These are phyloP conservation scores for Pyrgus malvae DNA, from an alignment of 2,888 invertebrate genomes.

Conservation along the genomic window DNA sequence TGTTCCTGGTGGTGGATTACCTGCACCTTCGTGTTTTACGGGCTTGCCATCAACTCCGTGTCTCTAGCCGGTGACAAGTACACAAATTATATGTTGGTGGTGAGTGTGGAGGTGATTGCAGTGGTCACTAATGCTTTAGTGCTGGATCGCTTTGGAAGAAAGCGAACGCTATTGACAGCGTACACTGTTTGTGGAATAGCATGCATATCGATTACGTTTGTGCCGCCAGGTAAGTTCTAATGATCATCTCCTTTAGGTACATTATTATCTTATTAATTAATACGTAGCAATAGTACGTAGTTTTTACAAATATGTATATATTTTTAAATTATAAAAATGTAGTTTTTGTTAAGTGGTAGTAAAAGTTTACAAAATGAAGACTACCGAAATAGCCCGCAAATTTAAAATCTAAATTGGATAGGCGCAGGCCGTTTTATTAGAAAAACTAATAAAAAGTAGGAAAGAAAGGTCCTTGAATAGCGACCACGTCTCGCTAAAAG, in stretches of 20 bases:
- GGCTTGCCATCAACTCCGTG: constrained; percentile 89
- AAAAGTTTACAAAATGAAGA: no score
- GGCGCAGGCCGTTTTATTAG: no score
- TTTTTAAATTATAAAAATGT: no score
- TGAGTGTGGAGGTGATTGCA: constrained; percentile 87
- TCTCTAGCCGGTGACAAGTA: constrained; percentile 89
- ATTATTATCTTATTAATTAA: background rate
- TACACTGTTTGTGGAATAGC: constrained; percentile 81
- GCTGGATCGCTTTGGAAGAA: constrained; percentile 84
- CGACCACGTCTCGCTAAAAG: no score
- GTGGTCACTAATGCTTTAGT: constrained; percentile 84
- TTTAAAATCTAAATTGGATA: no score
- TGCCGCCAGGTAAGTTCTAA: constrained; percentile 65
- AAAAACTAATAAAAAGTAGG: no score
- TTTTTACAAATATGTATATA: no score
- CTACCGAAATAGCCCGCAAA: no score
- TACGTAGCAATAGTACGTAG: no score
- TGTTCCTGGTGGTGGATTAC: constrained; percentile 88
- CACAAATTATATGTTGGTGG: constrained; percentile 87
- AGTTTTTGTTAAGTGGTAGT: no score
- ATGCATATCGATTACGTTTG: constrained; percentile 76
- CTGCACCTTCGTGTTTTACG: constrained; percentile 90
- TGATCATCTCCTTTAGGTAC: background rate
- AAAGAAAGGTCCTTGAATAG: no score
- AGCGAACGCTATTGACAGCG: constrained; percentile 82